Conservation (phyloP, 2,888 invertebrate species). For the Lamproptera curius region DNA sequence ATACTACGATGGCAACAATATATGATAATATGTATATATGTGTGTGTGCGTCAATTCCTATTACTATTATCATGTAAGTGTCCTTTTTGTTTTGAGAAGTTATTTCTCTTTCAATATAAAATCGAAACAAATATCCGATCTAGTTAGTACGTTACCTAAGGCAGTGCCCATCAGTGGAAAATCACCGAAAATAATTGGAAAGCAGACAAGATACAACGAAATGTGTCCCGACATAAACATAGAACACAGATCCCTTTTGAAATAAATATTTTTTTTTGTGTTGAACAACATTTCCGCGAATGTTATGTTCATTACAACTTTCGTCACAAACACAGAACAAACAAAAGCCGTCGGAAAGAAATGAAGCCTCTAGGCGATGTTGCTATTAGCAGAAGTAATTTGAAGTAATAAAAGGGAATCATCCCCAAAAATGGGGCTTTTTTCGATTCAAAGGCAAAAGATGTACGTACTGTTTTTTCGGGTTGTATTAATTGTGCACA, state of each 20-base stretch:
- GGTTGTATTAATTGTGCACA: no score
- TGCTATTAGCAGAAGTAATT: conserved; percentile 11
- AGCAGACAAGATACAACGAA: no score
- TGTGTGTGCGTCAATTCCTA: no score
- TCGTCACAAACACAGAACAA: conserved; percentile 5
- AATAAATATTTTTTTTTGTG: background rate
- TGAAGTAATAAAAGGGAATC: conserved; percentile 11
- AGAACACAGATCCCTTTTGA: no score
- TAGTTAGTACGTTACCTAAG: no score
- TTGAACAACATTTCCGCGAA: background rate
- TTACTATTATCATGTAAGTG: no score
- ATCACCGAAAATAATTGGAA: no score
- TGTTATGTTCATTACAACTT: background rate
- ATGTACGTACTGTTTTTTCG: background rate
- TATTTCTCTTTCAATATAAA: no score
- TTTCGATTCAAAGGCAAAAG: background rate
- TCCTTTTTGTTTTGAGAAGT: no score
- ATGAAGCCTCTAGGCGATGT: conserved; percentile 11
- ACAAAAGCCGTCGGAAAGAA: background rate
- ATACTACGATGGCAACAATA: background rate
- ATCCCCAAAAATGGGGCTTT: background rate
- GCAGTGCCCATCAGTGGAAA: no score
- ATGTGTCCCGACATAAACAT: background rate
- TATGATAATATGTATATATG: no score
- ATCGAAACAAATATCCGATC: no score